Evolutionary conservation across 2,797 vertebrate species (phyloP), one percentile per base, ranked within the genome.

Genomic region (Loriculus beryllinus): DNA sequence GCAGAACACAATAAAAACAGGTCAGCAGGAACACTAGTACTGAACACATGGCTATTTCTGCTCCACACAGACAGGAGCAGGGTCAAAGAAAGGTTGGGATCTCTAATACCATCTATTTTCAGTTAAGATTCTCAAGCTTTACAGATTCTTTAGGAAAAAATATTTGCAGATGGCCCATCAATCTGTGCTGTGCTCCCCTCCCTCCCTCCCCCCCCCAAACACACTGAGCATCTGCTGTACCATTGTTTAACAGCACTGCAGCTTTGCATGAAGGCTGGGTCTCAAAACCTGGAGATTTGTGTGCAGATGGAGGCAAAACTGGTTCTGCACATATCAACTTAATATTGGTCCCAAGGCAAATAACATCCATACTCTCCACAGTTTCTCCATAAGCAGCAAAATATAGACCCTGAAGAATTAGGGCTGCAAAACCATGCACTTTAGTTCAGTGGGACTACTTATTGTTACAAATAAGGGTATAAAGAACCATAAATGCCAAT

Each of bases 121-220:
- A 91, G 91, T 92, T 95, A 90, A 86, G 65, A 95, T 93, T 95
- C 84, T 89, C 69, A 37, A 92, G 82, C 86, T 94, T 76, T 91
- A 91, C 67, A 90, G 77, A 92, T 91, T 95, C 94, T 96, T 93
- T 29, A 69, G 37, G 93, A 94, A 96, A 96, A 96, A 96, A 96
- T 95, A 96, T 96, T 96, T 96, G 94, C 95, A 96, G 96, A 96
- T 96, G 95, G 96, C 85, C 90, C 70, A 96, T 95, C 96, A 96
- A 91, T 96, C 96, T 95, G 96, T 79, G 85, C 93, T 72, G 74
- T 37, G 79, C 43, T 85, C 82, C 93, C 94, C 85, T 91, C 87
- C 84, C 88, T 91, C 95, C n/a, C 62, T 3, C 59, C 37, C 37
- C 37, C 37, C 10, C 37, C 8, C 71, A 85, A 91, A 74, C 91